Conservation (phyloP, 2,888 invertebrate species). For the Reticulitermes lucifugus region DNA sequence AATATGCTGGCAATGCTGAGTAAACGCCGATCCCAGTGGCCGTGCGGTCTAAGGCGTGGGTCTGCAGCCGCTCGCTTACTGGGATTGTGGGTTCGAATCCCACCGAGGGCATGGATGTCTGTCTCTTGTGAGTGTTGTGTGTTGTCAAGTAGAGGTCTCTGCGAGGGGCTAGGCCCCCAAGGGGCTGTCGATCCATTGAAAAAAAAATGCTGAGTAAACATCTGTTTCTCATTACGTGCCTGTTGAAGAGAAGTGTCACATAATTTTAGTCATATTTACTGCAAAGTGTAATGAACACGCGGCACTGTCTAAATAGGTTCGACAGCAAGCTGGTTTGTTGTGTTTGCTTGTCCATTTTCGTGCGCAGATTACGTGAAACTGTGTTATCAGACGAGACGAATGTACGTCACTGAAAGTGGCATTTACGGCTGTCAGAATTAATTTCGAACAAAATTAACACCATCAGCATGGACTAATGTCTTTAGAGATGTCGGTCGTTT, state of each 20-base stretch:
- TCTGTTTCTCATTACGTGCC: background rate
- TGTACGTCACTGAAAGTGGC: constrained; percentile 6
- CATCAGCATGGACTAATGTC: background rate
- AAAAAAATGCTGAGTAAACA: background rate
- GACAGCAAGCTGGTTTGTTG: too few relatives aligned
- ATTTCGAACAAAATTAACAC: constrained; percentile 24
- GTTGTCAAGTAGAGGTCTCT: too few relatives aligned
- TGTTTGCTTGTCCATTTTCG: too few relatives aligned
- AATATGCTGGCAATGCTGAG: background rate
- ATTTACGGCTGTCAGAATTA: constrained; percentile 23
- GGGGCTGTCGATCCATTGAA: background rate
- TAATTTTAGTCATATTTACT: background rate
- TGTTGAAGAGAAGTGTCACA: background rate
- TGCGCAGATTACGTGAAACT: too few relatives aligned
- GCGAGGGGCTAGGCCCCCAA: too few relatives aligned
- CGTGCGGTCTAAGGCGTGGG: too few relatives aligned
- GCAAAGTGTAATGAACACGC: too few relatives aligned
- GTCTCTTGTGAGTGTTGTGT: too few relatives aligned
- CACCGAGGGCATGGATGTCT: too few relatives aligned
- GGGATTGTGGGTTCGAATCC: too few relatives aligned
- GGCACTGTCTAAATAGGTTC: too few relatives aligned
- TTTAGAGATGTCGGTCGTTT: background rate
- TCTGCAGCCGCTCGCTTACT: too few relatives aligned
- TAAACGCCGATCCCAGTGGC: background rate
- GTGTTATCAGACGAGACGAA: background rate